phyloP scores from a whole-genome alignment of 2,888 invertebrate species.

The Amphimallon solstitiale region DNA sequence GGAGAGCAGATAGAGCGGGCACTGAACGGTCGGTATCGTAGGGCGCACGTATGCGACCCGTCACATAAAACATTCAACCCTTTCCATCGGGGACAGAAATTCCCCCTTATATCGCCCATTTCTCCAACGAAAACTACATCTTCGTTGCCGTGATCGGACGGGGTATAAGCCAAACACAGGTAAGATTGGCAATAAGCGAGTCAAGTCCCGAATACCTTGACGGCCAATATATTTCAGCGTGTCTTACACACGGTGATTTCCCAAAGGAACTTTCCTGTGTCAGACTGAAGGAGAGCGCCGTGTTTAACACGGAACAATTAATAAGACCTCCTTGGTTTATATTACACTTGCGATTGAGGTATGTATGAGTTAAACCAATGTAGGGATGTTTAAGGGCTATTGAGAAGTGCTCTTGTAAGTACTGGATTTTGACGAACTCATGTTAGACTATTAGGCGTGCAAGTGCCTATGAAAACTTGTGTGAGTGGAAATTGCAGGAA shows the following conservation, averaged over 20 bases:
- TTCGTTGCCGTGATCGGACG: slow-evolving; percentile 5
- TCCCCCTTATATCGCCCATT: slow-evolving; percentile 23
- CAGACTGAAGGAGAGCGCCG: slow-evolving; percentile 2
- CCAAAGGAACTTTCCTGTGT: slow-evolving; percentile 17
- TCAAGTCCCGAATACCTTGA: slow-evolving; percentile 27
- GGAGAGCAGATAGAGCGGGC: background rate
- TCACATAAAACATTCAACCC: slow-evolving; percentile 32
- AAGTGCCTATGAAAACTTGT: no score
- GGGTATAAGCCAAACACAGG: background rate
- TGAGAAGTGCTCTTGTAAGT: no score
- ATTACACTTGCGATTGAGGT: no score
- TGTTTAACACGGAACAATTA: slow-evolving; percentile 15
- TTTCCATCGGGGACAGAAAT: slow-evolving; percentile 21
- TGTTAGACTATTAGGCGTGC: no score
- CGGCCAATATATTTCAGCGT: slow-evolving; percentile 28
- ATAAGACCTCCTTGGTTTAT: slow-evolving; percentile 12
- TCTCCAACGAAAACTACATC: slow-evolving; percentile 1
- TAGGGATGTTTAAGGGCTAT: background rate
- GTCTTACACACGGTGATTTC: slow-evolving; percentile 28
- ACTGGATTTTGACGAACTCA: no score
- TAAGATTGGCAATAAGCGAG: slow-evolving; percentile 30
- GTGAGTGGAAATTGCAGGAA: no score
- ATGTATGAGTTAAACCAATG: slow-evolving; percentile 2
- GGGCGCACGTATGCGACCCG: slow-evolving; percentile 25
- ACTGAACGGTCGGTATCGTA: slow-evolving; percentile 17